Evolutionary conservation across 2,888 invertebrate species (phyloP), one percentile per base, ranked within the genome.

Genomic region (Coleophora flavipennella): DNA sequence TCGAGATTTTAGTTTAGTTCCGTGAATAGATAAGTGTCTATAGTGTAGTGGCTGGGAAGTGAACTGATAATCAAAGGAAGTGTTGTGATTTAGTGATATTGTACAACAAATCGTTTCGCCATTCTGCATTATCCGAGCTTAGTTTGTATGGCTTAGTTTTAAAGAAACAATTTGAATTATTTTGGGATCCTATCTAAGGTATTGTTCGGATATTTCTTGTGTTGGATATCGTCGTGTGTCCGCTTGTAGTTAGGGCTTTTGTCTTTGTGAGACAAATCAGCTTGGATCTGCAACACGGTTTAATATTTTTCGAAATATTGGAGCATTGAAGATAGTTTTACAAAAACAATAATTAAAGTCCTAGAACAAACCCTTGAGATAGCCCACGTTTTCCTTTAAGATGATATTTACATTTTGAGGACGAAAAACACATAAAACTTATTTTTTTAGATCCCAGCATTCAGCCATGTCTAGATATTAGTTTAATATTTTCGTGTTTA

Each of bases 231-330:
- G 73, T 73, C 67, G 62, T 73, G 68, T 75, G 73, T 59, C 55
- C 60, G 77, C 77, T 78, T 76, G 77, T 78, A 77, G 77, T 68
- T 77, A 69, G 65, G 72, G 79, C 80, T 80, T 76, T 63, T 71
- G 74, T 79, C 73, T 66, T 58, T 70, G 67, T 66, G 58, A 48
- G 65, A 67, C 64, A 67, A 61, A 62, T 54, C 47, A 56, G 70
- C 71, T 71, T 57, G 45, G 48, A 48, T 51, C 53, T 57, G 59
- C 58, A 54, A 51, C 41, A 48, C 43, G 44, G 45, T 47, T 43
- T 48, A 50, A 50, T 48, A 43, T 45, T 53, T 49, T 52, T 52
- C 53, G 59, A 52, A 48, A 48, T 10, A 25, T 9, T 13, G 13
- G 31, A 13, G 33, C 41, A 41, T 36, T 36, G 28, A 4, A 27